Evolutionary conservation across 2,797 vertebrate species (phyloP), one percentile per base, ranked within the genome.

Genomic region (Nasua narica): DNA sequence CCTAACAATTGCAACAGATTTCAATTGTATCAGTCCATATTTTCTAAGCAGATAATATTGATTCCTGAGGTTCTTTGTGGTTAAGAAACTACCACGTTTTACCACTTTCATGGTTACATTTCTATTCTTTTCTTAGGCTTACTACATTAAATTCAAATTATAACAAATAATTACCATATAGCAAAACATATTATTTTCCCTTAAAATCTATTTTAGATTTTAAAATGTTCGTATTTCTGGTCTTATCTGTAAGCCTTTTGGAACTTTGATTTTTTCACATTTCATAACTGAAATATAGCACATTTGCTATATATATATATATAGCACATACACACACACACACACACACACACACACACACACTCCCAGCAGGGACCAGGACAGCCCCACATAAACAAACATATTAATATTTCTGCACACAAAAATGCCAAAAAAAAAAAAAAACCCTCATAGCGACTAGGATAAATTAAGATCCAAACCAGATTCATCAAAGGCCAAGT

Each of bases 191-290:
- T 79, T 46, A 4, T 85, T 76, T 87, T 52, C 74, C 43, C 13
- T 70, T 79, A 83, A 90, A 86, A 27, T 85, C 23, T 18, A 19
- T 16, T 85, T 82, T 16, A 69, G 19, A 88, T 78, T 95, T 94
- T 89, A n/a, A 77, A 95, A 87, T 74, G 94, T 54, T 82, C 23
- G 16, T 74, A 89, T 78, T 91, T 96, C 52, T 67, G 32, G 4
- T 72, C 58, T 93, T 91, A 67, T 23, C 14, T 90, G 48, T 77
- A 96, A 85, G 15, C 3, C 23, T 69, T 87, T 56, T 50, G 43
- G 32, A 72, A 56, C 82, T 86, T 13, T 70, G 2, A 79, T 87
- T 27, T 89, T 91, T 91, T 93, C 50, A 43, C 48, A 77, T 78
- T 89, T 79, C 81, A 92, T 25, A 76, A 87, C 52, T 60, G 7